Evolutionary conservation across 1,140 invertebrate genomes (phyloP).

Genomic region (Drosophila busckii): DNA sequence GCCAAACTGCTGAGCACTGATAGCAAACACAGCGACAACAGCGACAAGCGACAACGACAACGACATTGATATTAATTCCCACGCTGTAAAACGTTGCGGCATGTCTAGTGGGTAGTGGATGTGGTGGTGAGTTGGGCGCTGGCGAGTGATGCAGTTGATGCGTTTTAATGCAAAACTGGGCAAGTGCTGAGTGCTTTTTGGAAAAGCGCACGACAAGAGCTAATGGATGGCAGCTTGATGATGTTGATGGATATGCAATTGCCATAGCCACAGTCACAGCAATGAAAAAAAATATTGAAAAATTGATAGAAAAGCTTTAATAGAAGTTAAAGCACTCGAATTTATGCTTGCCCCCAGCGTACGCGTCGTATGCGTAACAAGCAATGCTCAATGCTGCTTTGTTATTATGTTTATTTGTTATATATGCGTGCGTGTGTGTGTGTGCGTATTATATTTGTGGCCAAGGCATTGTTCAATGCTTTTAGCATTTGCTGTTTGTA

Average conservation of each 20-base stretch:
- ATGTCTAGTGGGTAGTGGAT: conserved; percentile 30
- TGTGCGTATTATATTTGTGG: conserved; percentile 26
- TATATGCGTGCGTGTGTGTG: conserved; percentile 26
- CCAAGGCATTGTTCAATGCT: conserved; percentile 55
- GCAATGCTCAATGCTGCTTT: conserved; percentile 54
- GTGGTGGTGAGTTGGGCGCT: conserved; percentile 23
- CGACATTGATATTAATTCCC: conserved; percentile 77
- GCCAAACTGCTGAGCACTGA: conserved; percentile 57
- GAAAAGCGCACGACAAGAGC: conserved; percentile 38
- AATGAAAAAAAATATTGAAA: conserved; percentile 4
- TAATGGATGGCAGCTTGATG: conserved; percentile 34
- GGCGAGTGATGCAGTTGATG: background rate
- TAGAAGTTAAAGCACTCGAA: conserved; percentile 38
- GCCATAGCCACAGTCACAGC: too few relatives aligned
- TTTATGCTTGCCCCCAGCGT: conserved; percentile 29
- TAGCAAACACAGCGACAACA: conserved; percentile 46
- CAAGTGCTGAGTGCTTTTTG: conserved; percentile 55
- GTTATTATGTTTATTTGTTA: conserved; percentile 74
- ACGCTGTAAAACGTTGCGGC: conserved; percentile 52
- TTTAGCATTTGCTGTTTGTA: conserved; percentile 36
- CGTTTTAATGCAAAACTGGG: conserved; percentile 50
- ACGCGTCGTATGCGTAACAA: conserved; percentile 43
- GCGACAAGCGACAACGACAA: conserved; percentile 24
- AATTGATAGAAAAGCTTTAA: background rate
- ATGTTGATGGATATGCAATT: too few relatives aligned